Evolutionary conservation across 2,113 vertebrate genomes (phyloP), one percentile per base, ranked within the genome.

Genomic region (Psilopsiagon aurifrons): DNA sequence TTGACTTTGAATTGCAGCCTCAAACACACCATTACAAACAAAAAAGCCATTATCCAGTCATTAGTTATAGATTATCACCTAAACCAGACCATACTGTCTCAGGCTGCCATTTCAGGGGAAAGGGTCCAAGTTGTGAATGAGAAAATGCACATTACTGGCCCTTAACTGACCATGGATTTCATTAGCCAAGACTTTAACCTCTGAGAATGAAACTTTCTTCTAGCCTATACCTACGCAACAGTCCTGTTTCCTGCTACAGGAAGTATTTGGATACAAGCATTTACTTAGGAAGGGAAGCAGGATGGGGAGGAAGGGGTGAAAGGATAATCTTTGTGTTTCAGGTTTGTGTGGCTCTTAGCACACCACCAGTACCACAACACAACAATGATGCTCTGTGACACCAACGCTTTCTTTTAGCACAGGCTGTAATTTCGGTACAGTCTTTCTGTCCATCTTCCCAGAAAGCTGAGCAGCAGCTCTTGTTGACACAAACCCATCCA

Each of bases 261-360:
- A 52, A 46, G 17, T 33, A 29, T n/a, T 13, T 0, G 6, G 18
- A 31, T 55, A 41, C 18, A 71, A 67, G n/a, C 0, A 0, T 43
- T 51, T 19, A 10, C 25, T 43, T 54, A 46, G 35, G 78, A 89
- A 81, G 39, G 22, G 63, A 82, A 76, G 52, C 47, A 49, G 64
- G 39, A 49, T 49, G 0, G 2, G 20, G 19, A 59, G 59, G 39
- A 59, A 59, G 0, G 2, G 23, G 19, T 43, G 31, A 60, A 80
- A 76, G 46, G 35, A 71, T 37, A 4, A 49, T 49, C 5, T 9
- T 55, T 79, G 12, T n/a, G 17, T 4, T 44, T 44, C 49, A 11
- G 9, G 8, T 88, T 25, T 73, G 52, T 33, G 73, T 59, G 39
- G 28, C 77, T 62, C 67, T 49, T 22, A 74, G 60, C 73, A 74